Evolutionary conservation across 2,888 invertebrate species (phyloP).

Genomic region (Nezara viridula): DNA sequence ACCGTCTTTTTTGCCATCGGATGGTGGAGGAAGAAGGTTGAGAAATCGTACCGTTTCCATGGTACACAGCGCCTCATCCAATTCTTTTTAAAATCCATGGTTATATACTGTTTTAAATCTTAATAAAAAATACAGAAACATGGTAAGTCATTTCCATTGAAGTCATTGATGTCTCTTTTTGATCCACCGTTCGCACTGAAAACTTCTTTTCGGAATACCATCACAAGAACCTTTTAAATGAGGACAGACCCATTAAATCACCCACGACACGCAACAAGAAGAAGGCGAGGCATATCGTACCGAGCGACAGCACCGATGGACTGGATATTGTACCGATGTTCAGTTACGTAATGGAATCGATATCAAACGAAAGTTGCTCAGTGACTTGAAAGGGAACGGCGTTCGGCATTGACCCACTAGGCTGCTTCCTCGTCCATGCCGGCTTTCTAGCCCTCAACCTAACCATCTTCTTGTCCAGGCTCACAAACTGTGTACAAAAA

Average conservation of each 20-base stretch:
- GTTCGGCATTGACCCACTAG: constrained; percentile 16
- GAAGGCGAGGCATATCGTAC: constrained; percentile 2
- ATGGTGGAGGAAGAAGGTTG: too few species aligned
- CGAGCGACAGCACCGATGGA: background rate
- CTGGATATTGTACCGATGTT: background rate
- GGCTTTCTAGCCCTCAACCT: background rate
- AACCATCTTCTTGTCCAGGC: background rate
- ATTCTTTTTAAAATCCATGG: too few species aligned
- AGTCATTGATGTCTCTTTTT: too few species aligned
- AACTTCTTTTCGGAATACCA: background rate
- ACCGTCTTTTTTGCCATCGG: too few species aligned
- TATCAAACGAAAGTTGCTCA: background rate
- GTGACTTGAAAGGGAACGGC: constrained; percentile 21
- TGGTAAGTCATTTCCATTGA: too few species aligned
- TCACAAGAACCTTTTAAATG: background rate
- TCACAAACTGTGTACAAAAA: too few species aligned
- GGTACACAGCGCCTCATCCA: too few species aligned
- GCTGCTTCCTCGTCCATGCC: background rate
- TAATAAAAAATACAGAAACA: too few species aligned
- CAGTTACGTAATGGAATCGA: constrained; percentile 4
- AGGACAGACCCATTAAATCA: background rate
- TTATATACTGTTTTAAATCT: too few species aligned
- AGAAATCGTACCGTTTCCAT: too few species aligned
- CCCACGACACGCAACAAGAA: background rate
- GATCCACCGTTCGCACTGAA: too few species aligned